Percentiles rank a stretch among this genome's conserved stretches.
These are phyloP conservation scores for Agrypnus murinus DNA, from an alignment of 2,888 invertebrate genomes.

Conservation along the genomic window DNA sequence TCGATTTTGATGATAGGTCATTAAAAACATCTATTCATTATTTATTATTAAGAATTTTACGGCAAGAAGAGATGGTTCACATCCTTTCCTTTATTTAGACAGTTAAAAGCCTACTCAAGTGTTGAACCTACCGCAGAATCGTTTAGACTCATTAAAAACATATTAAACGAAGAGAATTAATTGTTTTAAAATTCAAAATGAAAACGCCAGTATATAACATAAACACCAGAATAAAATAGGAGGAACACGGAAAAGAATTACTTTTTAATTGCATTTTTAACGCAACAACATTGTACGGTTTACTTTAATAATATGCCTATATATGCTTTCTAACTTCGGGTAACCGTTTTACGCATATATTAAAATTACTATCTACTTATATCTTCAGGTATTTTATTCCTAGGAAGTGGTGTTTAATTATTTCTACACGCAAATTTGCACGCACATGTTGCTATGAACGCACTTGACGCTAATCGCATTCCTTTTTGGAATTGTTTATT, in stretches of 20 bases:
- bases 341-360: slow-evolving; percentile 15
- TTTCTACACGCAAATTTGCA: slow-evolving; percentile 25
- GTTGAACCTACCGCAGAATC: slow-evolving; percentile 16
- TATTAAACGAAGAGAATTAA: slow-evolving; percentile 3
- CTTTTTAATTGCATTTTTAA: slow-evolving; percentile 11
- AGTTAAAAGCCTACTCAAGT: slow-evolving; percentile 3
- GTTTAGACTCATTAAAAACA: slow-evolving; percentile 3
- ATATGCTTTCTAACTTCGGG: neutral
- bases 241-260: neutral
- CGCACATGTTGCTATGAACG: slow-evolving; percentile 10
- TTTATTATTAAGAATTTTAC: neutral
- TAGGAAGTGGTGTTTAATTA: slow-evolving; percentile 9
- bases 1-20: no score
- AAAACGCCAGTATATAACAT: neutral
- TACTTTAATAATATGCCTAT: neutral
- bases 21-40: no score
- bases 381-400: slow-evolving; percentile 19
- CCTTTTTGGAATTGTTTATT: slow-evolving; percentile 17
- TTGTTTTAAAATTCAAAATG: neutral
- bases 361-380: slow-evolving; percentile 1
- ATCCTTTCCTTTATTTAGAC: slow-evolving; percentile 2
- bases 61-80: neutral
- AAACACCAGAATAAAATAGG: neutral
- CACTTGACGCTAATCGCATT: slow-evolving; percentile 19
- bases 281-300: neutral